Evolutionary conservation across 2,888 invertebrate genomes (phyloP), one percentile per base, ranked within the genome.

Genomic region (Axea sp.): DNA sequence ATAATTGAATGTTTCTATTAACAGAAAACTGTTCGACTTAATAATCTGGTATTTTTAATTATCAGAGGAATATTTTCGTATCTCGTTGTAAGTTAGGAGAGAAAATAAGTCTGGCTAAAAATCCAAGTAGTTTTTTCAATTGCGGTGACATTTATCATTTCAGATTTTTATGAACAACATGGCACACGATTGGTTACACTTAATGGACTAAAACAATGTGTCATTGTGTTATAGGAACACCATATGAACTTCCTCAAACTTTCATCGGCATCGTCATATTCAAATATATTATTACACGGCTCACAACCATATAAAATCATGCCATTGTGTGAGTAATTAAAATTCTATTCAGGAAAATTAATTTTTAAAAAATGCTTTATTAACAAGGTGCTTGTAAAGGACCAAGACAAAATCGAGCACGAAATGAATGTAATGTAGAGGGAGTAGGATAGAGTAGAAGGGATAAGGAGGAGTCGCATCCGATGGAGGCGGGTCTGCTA

Each of bases 261-360:
- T 64, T 49, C 22, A 3, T 41, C 8, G 37, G 17, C 26, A 12
- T 24, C 5, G 37, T 8, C 14, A 0, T n/a, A 37, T 11, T 19
- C 7, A 8, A 17, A 31, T 28, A 8, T 31, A 17, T 49, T 39
- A 62, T 62, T 49, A 49, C 39, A 19, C 62, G 24, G 31, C 8
- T 15, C 47, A 35, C 39, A 35, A 24, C 24, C 30, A 24, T 41
- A 26, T 19, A 31, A 49, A 49, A 41, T 57, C 30, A 14, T 31
- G 33, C 39, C 57, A 31, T 53, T 51, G 68, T 68, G 14, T 26
- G 12, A 81, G 85, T 85, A 86, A 86, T 87, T 86, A 86, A 86
- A 86, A 86, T 83, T 86, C 83, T 85, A 86, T 86, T 84, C 83
- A 77, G 76, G 82, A 79, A 87, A 86, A 86, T 86, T 86, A 86